phyloP scores from a whole-genome alignment of 2,113 vertebrate genomes.

The Sebastes schlegelii region DNA sequence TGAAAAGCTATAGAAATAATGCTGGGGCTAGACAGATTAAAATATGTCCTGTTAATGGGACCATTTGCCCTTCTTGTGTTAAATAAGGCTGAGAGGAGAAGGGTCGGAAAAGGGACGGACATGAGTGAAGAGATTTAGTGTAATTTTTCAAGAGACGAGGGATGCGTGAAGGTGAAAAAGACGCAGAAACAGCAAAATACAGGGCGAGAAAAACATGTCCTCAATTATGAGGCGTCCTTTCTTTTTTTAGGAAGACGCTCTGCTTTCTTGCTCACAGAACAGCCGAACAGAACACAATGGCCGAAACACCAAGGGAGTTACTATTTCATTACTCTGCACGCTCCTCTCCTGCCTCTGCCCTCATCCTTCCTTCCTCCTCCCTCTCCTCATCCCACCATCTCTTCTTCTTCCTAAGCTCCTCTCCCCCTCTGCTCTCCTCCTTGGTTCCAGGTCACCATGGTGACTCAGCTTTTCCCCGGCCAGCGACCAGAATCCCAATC shows the following conservation, averaged over 20 bases:
- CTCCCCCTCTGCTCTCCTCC: constrained; percentile 45
- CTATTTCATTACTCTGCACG: constrained; percentile 25
- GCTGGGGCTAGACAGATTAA: background rate
- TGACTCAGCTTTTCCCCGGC: constrained; percentile 75
- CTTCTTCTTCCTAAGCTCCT: constrained; percentile 14
- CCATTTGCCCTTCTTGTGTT: background rate
- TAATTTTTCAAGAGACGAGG: background rate
- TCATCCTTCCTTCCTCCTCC: background rate
- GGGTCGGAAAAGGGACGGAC: background rate
- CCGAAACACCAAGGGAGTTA: constrained; percentile 27
- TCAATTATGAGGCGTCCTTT: constrained; percentile 21
- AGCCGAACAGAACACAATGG: constrained; percentile 3
- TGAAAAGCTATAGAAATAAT: background rate
- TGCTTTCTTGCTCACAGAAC: constrained; percentile 22
- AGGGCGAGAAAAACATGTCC: background rate
- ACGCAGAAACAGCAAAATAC: background rate
- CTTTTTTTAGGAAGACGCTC: background rate
- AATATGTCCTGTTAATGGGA: background rate
- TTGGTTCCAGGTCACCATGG: constrained; percentile 73
- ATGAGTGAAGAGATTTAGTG: background rate
- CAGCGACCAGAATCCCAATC: constrained; percentile 73
- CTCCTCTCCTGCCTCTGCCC: constrained; percentile 4
- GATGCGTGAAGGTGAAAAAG: background rate
- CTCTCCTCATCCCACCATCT: constrained; percentile 15
- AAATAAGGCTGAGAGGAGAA: background rate